Evolutionary conservation across 2,888 invertebrate species (phyloP).

Genomic region (Hymenopus coronatus): DNA sequence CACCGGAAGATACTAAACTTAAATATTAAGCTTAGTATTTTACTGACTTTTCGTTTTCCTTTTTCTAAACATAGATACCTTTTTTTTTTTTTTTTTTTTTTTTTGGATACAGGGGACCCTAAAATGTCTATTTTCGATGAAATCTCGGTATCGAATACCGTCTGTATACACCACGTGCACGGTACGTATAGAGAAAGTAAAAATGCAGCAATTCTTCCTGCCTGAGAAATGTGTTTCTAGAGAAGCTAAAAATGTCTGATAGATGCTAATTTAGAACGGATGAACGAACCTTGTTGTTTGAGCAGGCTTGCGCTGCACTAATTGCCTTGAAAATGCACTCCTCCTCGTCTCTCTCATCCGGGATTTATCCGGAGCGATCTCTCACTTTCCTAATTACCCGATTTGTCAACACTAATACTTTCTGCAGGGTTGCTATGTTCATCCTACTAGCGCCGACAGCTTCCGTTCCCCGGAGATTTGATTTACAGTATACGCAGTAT

Average conservation of each 20-base stretch:
- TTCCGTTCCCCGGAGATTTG: not conserved
- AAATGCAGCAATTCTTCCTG: too few species aligned
- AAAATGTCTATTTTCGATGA: too few species aligned
- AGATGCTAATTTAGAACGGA: not conserved
- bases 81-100: too few species aligned
- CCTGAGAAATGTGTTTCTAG: not conserved
- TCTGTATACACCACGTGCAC: too few species aligned
- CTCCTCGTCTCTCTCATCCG: not conserved
- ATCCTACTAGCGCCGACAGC: not conserved
- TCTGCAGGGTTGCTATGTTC: not conserved
- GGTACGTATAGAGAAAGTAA: too few species aligned
- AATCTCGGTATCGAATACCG: too few species aligned
- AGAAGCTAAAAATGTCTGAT: not conserved
- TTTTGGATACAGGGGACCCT: too few species aligned
- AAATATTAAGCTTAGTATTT: too few species aligned
- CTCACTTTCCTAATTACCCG: not conserved
- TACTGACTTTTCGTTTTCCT: too few species aligned
- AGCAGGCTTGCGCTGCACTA: not conserved
- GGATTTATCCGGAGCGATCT: not conserved
- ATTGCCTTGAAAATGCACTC: not conserved
- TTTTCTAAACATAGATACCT: too few species aligned
- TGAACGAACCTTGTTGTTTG: not conserved
- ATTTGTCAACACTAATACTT: not conserved
- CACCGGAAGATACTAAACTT: too few species aligned
- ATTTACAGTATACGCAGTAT: not conserved